These are phyloP conservation scores for Xiphias gladius DNA, from an alignment of 2,113 vertebrate species.

Conservation along the genomic window DNA sequence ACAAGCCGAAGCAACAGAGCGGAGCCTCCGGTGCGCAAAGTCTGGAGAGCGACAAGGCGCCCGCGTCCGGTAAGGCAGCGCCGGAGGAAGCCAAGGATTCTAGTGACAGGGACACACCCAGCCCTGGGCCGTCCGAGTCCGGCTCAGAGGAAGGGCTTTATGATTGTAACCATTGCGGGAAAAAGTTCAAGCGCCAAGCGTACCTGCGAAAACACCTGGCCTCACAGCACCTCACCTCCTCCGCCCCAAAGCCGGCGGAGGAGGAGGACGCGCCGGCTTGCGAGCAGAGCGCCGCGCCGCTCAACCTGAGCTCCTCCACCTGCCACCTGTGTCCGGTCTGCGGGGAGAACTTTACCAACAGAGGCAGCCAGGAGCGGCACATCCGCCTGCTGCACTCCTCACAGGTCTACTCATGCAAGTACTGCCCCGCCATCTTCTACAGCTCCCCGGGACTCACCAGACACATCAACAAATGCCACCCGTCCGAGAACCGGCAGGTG, in stretches of 20 bases:
- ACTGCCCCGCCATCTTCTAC: constrained; percentile 94
- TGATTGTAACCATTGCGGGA: constrained; percentile 89
- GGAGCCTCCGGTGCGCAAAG: constrained; percentile 47
- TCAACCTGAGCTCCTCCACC: constrained; percentile 81
- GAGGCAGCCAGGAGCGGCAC: constrained; percentile 91
- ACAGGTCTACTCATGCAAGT: constrained; percentile 93
- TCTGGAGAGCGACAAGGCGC: constrained; percentile 61
- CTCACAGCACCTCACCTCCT: constrained; percentile 85
- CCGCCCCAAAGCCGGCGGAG: constrained; percentile 14
- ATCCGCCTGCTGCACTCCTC: constrained; percentile 91
- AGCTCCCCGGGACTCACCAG: constrained; percentile 95
- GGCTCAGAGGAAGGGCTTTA: constrained; percentile 90
- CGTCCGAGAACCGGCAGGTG: constrained; percentile 94
- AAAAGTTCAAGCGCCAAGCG: constrained; percentile 91
- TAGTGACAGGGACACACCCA: constrained; percentile 91
- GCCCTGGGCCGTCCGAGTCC: constrained; percentile 87
- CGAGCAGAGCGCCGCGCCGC: constrained; percentile 74
- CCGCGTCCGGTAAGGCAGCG: constrained; percentile 47
- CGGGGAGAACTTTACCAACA: constrained; percentile 90
- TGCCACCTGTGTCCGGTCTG: constrained; percentile 91
- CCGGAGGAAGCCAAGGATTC: constrained; percentile 66
- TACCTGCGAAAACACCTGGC: constrained; percentile 91
- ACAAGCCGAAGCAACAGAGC: constrained; percentile 88
- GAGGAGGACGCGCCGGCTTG: constrained; percentile 58
- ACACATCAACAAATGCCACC: constrained; percentile 97